A percentile compares a stretch with the other conserved stretches of the same genome.
These are phyloP conservation scores for Crioceris asparagi DNA, from an alignment of 2,888 invertebrate species.

Conservation along the genomic window DNA sequence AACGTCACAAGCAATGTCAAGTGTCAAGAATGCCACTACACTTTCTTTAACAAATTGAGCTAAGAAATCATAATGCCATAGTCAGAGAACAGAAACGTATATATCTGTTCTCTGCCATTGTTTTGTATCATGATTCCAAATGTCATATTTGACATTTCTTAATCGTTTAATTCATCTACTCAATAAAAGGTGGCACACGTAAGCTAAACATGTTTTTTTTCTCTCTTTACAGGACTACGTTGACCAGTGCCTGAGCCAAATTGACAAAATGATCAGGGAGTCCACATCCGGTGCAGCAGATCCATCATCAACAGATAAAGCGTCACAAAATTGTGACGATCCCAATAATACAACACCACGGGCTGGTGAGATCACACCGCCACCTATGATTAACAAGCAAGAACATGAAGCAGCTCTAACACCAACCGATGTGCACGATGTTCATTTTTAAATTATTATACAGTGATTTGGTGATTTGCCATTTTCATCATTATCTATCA, in stretches of 20 bases:
- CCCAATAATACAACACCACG: constrained; percentile 22
- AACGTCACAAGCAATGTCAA: too few relatives aligned
- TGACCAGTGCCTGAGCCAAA: constrained; percentile 65
- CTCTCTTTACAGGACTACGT: constrained; percentile 63
- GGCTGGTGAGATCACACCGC: constrained; percentile 30
- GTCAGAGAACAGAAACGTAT: too few relatives aligned
- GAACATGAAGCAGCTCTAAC: constrained; percentile 67
- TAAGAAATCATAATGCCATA: too few relatives aligned
- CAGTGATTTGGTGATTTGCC: constrained; percentile 19
- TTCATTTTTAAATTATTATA: constrained; percentile 51
- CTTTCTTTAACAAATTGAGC: too few relatives aligned
- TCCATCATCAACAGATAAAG: background rate
- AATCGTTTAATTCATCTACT: too few relatives aligned
- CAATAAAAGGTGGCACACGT: too few relatives aligned
- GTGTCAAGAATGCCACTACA: too few relatives aligned
- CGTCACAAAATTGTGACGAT: constrained; percentile 8
- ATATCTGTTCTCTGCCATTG: too few relatives aligned
- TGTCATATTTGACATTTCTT: too few relatives aligned
- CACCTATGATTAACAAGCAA: constrained; percentile 39
- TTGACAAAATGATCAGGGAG: constrained; percentile 65
- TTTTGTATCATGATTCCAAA: too few relatives aligned
- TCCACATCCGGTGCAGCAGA: constrained; percentile 14
- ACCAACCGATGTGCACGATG: constrained; percentile 77
- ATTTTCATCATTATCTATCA: too few relatives aligned
- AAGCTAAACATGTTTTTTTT: too few relatives aligned